Percentiles rank a stretch among this genome's conserved stretches.
These are phyloP conservation scores for Aurelia sp. DNA, from an alignment of 30 jellyfish, hydroid and myxozoan genomes.

Conservation along the genomic window DNA sequence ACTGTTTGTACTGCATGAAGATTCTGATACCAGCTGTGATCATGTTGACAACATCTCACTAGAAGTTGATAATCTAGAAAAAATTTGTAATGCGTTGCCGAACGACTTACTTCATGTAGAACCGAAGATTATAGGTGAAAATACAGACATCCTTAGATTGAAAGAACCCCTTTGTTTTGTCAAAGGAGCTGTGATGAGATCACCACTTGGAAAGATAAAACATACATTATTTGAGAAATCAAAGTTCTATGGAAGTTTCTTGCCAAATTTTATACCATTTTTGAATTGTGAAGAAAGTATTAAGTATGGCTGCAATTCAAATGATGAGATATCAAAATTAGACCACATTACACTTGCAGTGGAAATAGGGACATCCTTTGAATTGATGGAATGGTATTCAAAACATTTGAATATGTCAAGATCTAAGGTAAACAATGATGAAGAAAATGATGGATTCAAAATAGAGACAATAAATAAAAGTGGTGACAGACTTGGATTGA, in stretches of 20 bases:
- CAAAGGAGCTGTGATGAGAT: constrained; percentile 72
- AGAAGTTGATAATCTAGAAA: constrained; percentile 49
- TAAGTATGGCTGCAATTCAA: background rate
- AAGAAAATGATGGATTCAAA: constrained; percentile 70
- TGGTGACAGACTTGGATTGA: constrained; percentile 60
- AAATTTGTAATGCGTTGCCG: constrained; percentile 48
- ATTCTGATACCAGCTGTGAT: constrained; percentile 34
- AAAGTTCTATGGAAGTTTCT: constrained; percentile 62
- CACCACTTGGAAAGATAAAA: constrained; percentile 84
- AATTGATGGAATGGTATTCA: constrained; percentile 81
- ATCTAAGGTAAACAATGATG: constrained; percentile 65
- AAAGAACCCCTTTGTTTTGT: background rate
- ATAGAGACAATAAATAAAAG: constrained; percentile 54
- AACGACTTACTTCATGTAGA: background rate
- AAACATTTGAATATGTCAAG: constrained; percentile 51
- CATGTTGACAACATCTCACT: constrained; percentile 84
- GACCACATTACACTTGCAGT: constrained; percentile 94
- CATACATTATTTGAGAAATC: constrained; percentile 75
- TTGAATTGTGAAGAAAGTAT: background rate
- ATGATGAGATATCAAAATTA: constrained; percentile 1
- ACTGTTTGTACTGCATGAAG: constrained; percentile 65
- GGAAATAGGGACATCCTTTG: constrained; percentile 52
- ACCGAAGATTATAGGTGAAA: constrained; percentile 1
- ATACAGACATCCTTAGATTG: background rate
- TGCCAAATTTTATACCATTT: constrained; percentile 70